Base-by-base conservation (phyloP, 2,113 vertebrate genomes). In the crab-eating macaque (Macaca fascicularis) region DNA sequence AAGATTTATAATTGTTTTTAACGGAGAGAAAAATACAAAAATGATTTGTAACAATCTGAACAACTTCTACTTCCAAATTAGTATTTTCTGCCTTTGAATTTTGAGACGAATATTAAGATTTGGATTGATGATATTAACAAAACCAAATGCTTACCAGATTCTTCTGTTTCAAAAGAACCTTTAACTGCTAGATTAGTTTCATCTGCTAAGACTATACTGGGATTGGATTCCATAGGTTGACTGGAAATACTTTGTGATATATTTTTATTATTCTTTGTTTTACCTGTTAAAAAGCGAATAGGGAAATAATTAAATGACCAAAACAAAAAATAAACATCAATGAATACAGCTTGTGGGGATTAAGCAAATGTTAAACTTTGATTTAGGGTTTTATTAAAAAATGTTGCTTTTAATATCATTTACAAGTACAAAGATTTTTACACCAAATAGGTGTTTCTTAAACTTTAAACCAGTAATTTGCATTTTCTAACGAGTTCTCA, bases 221-320 rank as follows among this genome's bases (percentile, higher is more conserved):
- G 97, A 89, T 98, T 98, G 93, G 97, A 93, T 97, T 90, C 98
- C 83, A 98, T 98, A 95, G 90, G 98, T 67, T 98, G 98, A 97
- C 93, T 98, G 64, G 98, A 98, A 96, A 99, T 98, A 76, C 89
- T 99, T 75, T 98, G 98, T 96, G 99, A 98, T 89, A 97, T 90
- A 88, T 97, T 99, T 97, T 99, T 99, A 96, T 97, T 97, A 75
- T 97, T 97, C 96, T 98, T 99, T 92, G 95, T 98, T 99, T 99
- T 99, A 98, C 99, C 99, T 99, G 48, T 98, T 98, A 97, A 93
- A 96, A 98, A 95, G 90, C 97, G 50, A 95, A 98, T 57, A 59
- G n/a, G 81, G 76, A 97, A 96, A 92, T 19, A 97, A 91, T 3
- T 78, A 98, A 91, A 93, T 94, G 20, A 80, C 22, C 30, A 95